Base-by-base conservation (phyloP, 2,888 invertebrate genomes). In the Glaucopsyche alexis region DNA sequence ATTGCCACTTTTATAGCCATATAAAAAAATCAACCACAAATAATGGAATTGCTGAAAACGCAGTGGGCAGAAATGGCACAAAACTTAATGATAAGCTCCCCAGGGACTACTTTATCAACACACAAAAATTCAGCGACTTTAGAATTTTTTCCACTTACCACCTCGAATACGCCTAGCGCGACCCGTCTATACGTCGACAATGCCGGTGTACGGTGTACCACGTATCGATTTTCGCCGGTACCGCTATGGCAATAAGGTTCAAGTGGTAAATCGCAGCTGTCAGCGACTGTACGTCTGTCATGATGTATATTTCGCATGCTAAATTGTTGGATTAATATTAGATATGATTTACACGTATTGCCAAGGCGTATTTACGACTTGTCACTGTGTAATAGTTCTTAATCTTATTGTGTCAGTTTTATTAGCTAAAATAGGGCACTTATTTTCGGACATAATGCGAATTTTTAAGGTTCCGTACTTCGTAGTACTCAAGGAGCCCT, bases 271-370 rank as follows among this genome's bases (percentile, higher is more conserved):
- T 14, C 11, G 29, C 60, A 60, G 19, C 52, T 52, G 19, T 60
- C 60, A 13, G 1, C 6, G 42, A 7, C 42, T 13, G 60, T 29
- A 14, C 13, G 13, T 13, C 13, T 29, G 2, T 60, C 60, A 60
- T 55, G 8, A 19, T 60, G 13, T 60, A 38, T 29, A 29, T 19
- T 60, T 29, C 55, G 16, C 55, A 60, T 60, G 29, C 29, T 38
- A 55, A 55, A 19, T 8, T 19, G 55, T 55, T 7, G 60, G 29
- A 60, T 29, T 60, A 60, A 60, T 60, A 29, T 60, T 60, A 60
- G 60, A 29, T 60, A 38, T 60, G 60, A 60, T 60, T 60, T 38
- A 60, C 29, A 55, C 16, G 11, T 19, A 60, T 60, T 60, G 60
- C 29, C 29, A 38, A 38, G 60, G 29, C 29, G 29, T 29, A 60